phyloP scores from a whole-genome alignment of 2,797 vertebrate genomes.

The Manis javanica region DNA sequence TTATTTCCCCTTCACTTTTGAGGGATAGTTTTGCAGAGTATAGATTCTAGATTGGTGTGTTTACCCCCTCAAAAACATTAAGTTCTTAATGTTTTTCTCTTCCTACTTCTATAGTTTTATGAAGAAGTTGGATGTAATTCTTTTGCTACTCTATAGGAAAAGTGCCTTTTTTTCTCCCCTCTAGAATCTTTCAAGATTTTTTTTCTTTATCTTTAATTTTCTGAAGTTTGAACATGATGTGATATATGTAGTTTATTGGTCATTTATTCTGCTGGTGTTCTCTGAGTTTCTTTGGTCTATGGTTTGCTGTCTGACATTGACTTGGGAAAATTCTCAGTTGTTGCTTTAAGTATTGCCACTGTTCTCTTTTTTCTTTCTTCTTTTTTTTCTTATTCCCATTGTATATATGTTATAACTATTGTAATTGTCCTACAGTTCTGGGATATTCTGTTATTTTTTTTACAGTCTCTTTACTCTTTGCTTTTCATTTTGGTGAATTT shows the following conservation, averaged over 20 bases:
- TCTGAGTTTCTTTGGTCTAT: neutral
- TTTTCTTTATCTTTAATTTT: neutral
- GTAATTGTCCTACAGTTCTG: neutral
- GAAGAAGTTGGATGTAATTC: neutral
- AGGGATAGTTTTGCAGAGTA: neutral
- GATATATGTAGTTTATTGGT: neutral
- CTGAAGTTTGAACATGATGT: neutral
- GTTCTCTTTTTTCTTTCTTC: neutral
- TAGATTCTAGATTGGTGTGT: neutral
- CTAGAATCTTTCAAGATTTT: neutral
- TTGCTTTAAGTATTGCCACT: neutral
- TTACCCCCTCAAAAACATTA: neutral
- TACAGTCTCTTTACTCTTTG: neutral
- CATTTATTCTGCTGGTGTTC: neutral
- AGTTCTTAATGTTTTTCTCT: neutral
- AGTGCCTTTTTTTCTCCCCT: neutral
- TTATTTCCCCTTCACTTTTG: neutral
- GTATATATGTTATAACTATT: neutral
- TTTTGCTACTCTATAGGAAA: neutral
- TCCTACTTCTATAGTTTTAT: neutral
- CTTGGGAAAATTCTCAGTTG: neutral
- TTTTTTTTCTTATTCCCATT: neutral
- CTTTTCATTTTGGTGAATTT: neutral
- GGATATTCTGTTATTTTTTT: neutral
- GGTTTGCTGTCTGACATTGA: neutral